Percentiles rank a stretch among this genome's conserved stretches.
These are phyloP conservation scores for Paraplagusia blochii DNA, from an alignment of 2,113 vertebrate genomes.

Conservation along the genomic window DNA sequence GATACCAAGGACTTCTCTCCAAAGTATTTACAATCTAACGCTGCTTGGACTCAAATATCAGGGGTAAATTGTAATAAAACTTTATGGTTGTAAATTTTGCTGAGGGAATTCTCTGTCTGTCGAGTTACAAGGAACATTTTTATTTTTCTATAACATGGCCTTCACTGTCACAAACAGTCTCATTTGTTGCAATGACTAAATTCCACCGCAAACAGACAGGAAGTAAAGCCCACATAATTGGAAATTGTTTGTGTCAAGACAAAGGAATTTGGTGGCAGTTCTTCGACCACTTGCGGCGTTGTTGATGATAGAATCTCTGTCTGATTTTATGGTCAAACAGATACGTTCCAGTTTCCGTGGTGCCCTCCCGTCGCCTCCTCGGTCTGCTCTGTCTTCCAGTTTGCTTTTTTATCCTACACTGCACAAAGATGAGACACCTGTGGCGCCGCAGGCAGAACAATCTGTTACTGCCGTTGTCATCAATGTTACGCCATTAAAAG, in stretches of 20 bases:
- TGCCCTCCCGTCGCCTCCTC: conserved; percentile 1
- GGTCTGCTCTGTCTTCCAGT: background rate
- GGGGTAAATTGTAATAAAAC: no score
- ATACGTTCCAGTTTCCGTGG: conserved; percentile 23
- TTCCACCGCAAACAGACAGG: conserved; percentile 30
- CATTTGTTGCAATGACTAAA: conserved; percentile 46
- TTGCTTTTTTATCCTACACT: conserved; percentile 15
- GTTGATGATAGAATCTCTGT: background rate
- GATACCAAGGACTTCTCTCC: no score
- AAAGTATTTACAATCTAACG: no score
- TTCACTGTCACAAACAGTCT: no score
- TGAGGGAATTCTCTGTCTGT: no score
- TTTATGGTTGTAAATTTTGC: no score
- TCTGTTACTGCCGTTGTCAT: conserved; percentile 17
- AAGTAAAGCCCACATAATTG: conserved; percentile 15
- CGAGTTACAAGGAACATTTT: no score
- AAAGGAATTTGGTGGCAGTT: conserved; percentile 1
- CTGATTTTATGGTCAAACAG: conserved; percentile 2
- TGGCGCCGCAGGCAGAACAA: conserved; percentile 26
- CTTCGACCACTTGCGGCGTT: conserved; percentile 6
- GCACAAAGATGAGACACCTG: conserved; percentile 36
- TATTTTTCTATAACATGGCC: no score
- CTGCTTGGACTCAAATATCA: no score
- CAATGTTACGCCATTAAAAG: conserved; percentile 26
- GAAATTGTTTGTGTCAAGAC: conserved; percentile 20